phyloP scores from a whole-genome alignment of 2,888 invertebrate genomes.

The Phaonia tiefii region DNA sequence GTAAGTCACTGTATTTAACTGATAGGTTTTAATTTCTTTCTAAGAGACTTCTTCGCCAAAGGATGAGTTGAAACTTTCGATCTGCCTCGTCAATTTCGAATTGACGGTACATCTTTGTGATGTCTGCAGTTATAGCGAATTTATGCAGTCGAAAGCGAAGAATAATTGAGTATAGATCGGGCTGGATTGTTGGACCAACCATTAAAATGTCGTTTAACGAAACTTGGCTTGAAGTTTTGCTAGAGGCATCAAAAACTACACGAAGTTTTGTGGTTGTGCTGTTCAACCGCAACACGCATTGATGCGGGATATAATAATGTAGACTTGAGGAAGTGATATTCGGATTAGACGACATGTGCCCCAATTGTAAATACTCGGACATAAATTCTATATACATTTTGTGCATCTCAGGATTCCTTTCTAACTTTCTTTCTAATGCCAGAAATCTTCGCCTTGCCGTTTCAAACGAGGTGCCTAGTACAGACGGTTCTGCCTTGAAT shows the following conservation, averaged over 20 bases:
- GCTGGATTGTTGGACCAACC: slow-evolving; percentile 46
- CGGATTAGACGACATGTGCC: slow-evolving; percentile 54
- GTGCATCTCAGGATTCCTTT: slow-evolving; percentile 48
- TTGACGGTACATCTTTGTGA: slow-evolving; percentile 66
- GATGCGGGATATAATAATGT: slow-evolving; percentile 60
- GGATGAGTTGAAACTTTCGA: slow-evolving; percentile 60
- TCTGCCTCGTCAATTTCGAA: slow-evolving; percentile 49
- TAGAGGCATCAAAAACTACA: slow-evolving; percentile 60
- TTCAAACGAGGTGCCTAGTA: slow-evolving; percentile 59
- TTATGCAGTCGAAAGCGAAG: slow-evolving; percentile 60
- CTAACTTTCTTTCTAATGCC: slow-evolving; percentile 50
- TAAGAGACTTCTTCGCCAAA: slow-evolving; percentile 29
- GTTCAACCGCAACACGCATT: slow-evolving; percentile 58
- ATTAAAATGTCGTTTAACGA: slow-evolving; percentile 63
- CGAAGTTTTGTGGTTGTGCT: slow-evolving; percentile 60
- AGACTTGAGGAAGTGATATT: slow-evolving; percentile 35
- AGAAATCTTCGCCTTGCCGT: slow-evolving; percentile 54
- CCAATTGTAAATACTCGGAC: slow-evolving; percentile 57
- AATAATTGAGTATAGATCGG: slow-evolving; percentile 54
- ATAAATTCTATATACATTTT: slow-evolving; percentile 59
- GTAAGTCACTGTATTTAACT: neutral
- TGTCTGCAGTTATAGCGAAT: slow-evolving; percentile 60
- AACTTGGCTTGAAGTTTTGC: slow-evolving; percentile 49
- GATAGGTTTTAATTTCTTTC: neutral
- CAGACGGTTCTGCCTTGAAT: slow-evolving; percentile 55